phyloP scores from a whole-genome alignment of 2,888 invertebrate species.

The Erynnis tages region DNA sequence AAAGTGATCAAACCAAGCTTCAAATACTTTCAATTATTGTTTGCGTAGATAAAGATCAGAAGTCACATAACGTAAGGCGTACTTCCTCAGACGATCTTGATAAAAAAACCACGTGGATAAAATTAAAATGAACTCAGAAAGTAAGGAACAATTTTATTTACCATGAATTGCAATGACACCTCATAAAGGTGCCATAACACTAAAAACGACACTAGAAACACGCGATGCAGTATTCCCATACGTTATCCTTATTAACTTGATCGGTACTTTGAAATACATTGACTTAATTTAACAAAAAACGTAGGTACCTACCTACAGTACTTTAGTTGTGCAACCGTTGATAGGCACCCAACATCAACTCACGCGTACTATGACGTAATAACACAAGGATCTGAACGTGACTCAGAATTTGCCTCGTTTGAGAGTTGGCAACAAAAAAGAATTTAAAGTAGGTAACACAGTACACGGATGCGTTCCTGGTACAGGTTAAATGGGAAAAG shows the following conservation, averaged over 20 bases:
- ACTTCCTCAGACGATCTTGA: too few species aligned
- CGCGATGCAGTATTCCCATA: not conserved
- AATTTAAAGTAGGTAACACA: slow-evolving; percentile 3
- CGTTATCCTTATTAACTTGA: not conserved
- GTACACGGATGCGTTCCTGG: not conserved
- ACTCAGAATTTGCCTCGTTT: slow-evolving; percentile 47
- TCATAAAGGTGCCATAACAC: too few species aligned
- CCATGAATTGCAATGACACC: too few species aligned
- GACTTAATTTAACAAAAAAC: slow-evolving; percentile 8
- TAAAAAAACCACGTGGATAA: too few species aligned
- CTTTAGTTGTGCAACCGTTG: slow-evolving; percentile 3
- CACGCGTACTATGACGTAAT: slow-evolving; percentile 61
- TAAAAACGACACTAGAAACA: too few species aligned
- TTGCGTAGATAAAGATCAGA: too few species aligned
- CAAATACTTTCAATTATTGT: too few species aligned
- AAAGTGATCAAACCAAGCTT: too few species aligned
- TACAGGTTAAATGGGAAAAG: not conserved
- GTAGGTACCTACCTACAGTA: not conserved
- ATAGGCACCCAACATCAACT: slow-evolving; percentile 28
- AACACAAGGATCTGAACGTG: slow-evolving; percentile 60
- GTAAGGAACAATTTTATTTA: too few species aligned
- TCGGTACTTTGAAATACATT: not conserved
- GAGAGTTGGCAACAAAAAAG: slow-evolving; percentile 12
- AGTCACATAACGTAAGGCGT: too few species aligned
- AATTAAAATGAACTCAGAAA: too few species aligned